A percentile compares a stretch with the other conserved stretches of the same genome.
These are phyloP conservation scores for Cosmia trapezina DNA, from an alignment of 2,888 invertebrate genomes.

Conservation along the genomic window DNA sequence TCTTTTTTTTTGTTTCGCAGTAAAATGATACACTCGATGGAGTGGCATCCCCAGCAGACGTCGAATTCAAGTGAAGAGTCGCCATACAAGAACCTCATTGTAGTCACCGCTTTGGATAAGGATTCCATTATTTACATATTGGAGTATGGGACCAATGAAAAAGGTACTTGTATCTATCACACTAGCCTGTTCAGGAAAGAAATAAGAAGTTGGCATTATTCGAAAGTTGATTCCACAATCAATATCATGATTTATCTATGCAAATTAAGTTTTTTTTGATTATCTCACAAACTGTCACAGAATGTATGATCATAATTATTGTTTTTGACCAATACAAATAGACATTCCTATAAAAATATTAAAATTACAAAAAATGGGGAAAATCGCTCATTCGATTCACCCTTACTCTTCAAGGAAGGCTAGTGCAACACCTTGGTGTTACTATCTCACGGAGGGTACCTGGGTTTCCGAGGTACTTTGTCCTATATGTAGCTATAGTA, in stretches of 20 bases:
- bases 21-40: constrained; percentile 92
- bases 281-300: background rate
- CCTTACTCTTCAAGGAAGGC: no score
- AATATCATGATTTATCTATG: background rate
- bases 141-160: constrained; percentile 73
- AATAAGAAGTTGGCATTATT: background rate
- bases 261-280: background rate
- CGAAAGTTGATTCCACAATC: background rate
- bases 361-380: background rate
- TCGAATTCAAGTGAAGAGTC: constrained; percentile 89
- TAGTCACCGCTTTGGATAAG: constrained; percentile 90
- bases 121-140: constrained; percentile 84
- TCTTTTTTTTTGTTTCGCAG: constrained; percentile 72
- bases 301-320: background rate
- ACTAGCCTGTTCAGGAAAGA: background rate
- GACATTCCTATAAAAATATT: background rate
- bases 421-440: background rate
- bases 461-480: background rate
- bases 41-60: constrained; percentile 94
- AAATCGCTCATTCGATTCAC: background rate
- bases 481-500: background rate
- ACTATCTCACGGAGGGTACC: background rate
- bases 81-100: constrained; percentile 91
- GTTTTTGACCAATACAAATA: background rate
- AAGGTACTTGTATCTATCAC: constrained; percentile 68